Conservation (phyloP, 2,888 invertebrate genomes). For the Ceriagrion tenellum region DNA sequence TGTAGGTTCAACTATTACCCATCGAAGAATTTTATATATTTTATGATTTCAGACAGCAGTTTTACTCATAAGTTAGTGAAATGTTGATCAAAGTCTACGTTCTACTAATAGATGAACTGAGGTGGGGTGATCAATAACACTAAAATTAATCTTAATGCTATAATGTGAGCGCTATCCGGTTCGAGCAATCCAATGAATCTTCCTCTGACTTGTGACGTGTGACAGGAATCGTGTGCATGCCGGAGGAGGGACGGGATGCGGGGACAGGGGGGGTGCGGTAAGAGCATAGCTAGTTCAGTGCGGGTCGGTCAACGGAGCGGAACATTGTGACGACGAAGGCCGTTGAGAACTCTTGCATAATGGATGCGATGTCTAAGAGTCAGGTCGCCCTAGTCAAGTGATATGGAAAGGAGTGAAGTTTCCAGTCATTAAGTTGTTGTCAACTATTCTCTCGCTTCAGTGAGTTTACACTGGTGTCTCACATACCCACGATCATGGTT, state of each 20-base stretch:
- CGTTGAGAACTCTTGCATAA: conserved; percentile 54
- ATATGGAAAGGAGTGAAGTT: background rate
- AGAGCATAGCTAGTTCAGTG: background rate
- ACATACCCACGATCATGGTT: background rate
- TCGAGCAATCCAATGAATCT: background rate
- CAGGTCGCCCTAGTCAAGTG: background rate
- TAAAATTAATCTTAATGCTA: background rate
- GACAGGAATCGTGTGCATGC: background rate
- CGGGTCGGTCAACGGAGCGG: background rate
- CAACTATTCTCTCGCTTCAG: background rate
- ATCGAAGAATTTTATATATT: too few relatives aligned
- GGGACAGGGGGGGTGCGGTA: background rate
- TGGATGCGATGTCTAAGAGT: background rate
- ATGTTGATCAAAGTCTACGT: background rate
- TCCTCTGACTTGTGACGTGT: background rate
- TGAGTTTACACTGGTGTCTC: background rate
- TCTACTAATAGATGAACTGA: background rate
- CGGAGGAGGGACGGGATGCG: background rate
- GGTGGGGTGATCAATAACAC: background rate
- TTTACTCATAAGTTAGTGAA: background rate
- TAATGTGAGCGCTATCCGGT: background rate
- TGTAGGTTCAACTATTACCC: too few relatives aligned
- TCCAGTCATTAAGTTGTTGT: background rate
- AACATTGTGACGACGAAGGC: background rate
- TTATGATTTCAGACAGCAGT: background rate